Evolutionary conservation across 2,797 vertebrate genomes (phyloP).

Genomic region (Tenualosa thibaudeaui): DNA sequence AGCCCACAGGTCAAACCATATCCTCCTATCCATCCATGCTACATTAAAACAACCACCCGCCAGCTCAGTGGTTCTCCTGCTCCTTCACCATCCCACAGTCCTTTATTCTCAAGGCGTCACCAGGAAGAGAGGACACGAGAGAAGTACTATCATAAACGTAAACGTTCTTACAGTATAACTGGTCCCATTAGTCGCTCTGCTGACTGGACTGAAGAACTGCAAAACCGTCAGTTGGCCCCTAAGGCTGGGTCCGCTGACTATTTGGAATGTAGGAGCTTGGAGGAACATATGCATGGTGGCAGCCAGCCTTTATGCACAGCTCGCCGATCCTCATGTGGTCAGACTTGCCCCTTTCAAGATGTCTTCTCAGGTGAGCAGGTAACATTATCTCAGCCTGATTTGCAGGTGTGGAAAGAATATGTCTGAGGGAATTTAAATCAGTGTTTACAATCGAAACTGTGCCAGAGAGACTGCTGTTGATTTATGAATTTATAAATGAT

Average conservation of each 20-base stretch:
- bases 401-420: not conserved
- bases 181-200: conserved; percentile 86
- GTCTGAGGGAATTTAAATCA: not conserved
- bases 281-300: conserved; percentile 65
- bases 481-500: too few species aligned
- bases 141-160: conserved; percentile 63
- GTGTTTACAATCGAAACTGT: too few species aligned
- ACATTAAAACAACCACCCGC: conserved; percentile 93
- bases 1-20: conserved; percentile 79
- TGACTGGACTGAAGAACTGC: conserved; percentile 88
- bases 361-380: conserved; percentile 86
- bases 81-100: conserved; percentile 85
- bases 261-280: conserved; percentile 68
- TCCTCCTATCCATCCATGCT: conserved; percentile 84
- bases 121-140: conserved; percentile 64
- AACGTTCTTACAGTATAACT: conserved; percentile 73
- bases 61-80: conserved; percentile 87
- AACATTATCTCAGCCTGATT: not conserved
- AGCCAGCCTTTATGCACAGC: conserved; percentile 72
- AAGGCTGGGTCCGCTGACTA: conserved; percentile 75
- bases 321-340: conserved; percentile 77
- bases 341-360: conserved; percentile 82
- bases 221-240: conserved; percentile 57
- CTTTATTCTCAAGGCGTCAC: conserved; percentile 73
- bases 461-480: too few species aligned